Conservation (phyloP, 2,888 invertebrate species). For the Drosophila anomelani region DNA sequence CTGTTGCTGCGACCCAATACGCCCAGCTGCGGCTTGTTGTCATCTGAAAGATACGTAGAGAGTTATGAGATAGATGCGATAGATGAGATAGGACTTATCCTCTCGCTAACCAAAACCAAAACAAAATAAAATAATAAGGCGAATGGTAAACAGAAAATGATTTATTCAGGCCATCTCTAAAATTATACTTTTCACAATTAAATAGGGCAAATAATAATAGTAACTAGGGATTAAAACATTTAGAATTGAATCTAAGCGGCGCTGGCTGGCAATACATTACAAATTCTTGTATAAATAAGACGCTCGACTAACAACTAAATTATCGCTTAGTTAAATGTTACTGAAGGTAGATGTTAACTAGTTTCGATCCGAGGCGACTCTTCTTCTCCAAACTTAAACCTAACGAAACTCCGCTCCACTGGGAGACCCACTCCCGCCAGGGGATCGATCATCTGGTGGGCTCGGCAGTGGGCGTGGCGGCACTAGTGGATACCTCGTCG, state of each 20-base stretch:
- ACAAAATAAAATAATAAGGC: constrained; percentile 22
- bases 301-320: constrained; percentile 65
- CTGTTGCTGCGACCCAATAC: constrained; percentile 73
- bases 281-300: constrained; percentile 51
- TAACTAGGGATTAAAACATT: constrained; percentile 56
- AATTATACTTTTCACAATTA: constrained; percentile 73
- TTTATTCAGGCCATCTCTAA: constrained; percentile 72
- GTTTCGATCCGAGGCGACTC: constrained; percentile 63
- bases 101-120: constrained; percentile 2
- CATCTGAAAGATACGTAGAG: constrained; percentile 51
- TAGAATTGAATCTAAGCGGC: constrained; percentile 49
- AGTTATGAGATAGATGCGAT: too few relatives aligned
- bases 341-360: constrained; percentile 79
- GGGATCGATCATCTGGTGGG: constrained; percentile 60
- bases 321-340: constrained; percentile 51
- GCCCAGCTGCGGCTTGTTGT: constrained; percentile 66
- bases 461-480: constrained; percentile 63
- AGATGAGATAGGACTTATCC: too few relatives aligned
- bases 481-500: constrained; percentile 82
- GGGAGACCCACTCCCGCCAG: constrained; percentile 44
- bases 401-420: constrained; percentile 17
- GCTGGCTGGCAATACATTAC: constrained; percentile 53
- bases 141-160: constrained; percentile 64
- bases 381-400: constrained; percentile 38
- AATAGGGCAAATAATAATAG: constrained; percentile 71